These are phyloP conservation scores for Paralichthys olivaceus DNA, from an alignment of 2,113 vertebrate genomes.

Conservation along the genomic window DNA sequence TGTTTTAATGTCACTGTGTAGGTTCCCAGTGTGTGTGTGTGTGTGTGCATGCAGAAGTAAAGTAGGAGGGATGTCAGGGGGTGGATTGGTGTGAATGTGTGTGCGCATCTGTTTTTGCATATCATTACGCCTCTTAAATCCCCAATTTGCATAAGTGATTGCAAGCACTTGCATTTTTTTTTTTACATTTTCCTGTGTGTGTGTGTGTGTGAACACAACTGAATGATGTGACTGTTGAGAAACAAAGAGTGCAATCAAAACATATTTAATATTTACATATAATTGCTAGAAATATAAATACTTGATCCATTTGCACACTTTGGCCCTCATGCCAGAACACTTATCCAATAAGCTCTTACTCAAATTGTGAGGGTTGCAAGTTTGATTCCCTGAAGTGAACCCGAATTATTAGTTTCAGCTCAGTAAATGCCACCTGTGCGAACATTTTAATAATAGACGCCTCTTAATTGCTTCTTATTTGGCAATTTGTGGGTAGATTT, in stretches of 20 bases:
- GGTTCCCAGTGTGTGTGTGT: slow-evolving; percentile 33
- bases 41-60: not conserved
- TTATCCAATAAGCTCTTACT: not conserved
- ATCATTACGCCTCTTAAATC: slow-evolving; percentile 37
- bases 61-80: slow-evolving; percentile 34
- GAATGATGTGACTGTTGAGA: not conserved
- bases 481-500: not conserved
- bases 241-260: slow-evolving; percentile 3
- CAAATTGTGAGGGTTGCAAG: not conserved
- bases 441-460: not conserved
- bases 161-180: slow-evolving; percentile 23
- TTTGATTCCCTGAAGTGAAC: not conserved
- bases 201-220: not conserved
- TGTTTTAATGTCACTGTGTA: slow-evolving; percentile 49
- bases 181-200: slow-evolving; percentile 1
- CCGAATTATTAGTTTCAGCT: not conserved
- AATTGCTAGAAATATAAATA: not conserved
- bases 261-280: not conserved
- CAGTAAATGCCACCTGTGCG: not conserved
- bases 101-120: slow-evolving; percentile 41
- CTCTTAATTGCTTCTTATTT: not conserved
- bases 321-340: not conserved
- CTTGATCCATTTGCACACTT: not conserved
- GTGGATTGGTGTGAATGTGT: slow-evolving; percentile 13
- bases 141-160: slow-evolving; percentile 51